Evolutionary conservation across 2,888 invertebrate genomes (phyloP).

Genomic region (Pachymerium ferrugineum): DNA sequence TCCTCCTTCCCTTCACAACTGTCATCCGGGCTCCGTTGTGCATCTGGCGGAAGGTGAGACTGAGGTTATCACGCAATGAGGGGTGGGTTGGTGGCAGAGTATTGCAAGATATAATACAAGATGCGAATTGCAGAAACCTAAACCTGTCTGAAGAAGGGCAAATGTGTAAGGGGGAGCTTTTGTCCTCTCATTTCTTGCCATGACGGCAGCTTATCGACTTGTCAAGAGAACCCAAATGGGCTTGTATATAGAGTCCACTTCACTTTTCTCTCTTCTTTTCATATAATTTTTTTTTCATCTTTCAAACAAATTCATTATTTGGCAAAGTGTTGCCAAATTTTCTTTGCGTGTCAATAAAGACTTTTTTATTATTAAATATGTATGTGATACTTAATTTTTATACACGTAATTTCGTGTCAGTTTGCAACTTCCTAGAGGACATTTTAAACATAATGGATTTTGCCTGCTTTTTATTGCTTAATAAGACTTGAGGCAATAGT

Average conservation of each 20-base stretch:
- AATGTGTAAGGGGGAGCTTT: slow-evolving; percentile 28
- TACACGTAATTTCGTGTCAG: neutral
- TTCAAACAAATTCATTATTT: no score
- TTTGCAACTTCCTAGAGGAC: slow-evolving; percentile 1
- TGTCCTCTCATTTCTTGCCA: slow-evolving; percentile 32
- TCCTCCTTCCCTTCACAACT: neutral
- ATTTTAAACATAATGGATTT: slow-evolving; percentile 8
- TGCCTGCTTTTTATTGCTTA: slow-evolving; percentile 21
- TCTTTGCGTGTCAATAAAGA: no score
- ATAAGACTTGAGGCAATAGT: neutral
- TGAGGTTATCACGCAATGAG: slow-evolving; percentile 16
- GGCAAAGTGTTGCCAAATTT: no score
- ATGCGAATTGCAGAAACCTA: slow-evolving; percentile 27
- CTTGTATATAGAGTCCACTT: slow-evolving; percentile 15
- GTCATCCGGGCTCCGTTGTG: slow-evolving; percentile 28
- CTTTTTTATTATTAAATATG: no score
- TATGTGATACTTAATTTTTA: no score
- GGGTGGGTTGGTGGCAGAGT: neutral
- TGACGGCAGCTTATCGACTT: slow-evolving; percentile 30
- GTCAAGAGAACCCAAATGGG: slow-evolving; percentile 18
- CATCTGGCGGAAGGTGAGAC: slow-evolving; percentile 26
- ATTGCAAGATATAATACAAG: slow-evolving; percentile 3
- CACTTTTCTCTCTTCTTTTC: neutral
- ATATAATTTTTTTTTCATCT: no score
- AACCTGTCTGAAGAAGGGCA: slow-evolving; percentile 25